phyloP scores from a whole-genome alignment of 2,888 invertebrate genomes.

The Acleris cristana region DNA sequence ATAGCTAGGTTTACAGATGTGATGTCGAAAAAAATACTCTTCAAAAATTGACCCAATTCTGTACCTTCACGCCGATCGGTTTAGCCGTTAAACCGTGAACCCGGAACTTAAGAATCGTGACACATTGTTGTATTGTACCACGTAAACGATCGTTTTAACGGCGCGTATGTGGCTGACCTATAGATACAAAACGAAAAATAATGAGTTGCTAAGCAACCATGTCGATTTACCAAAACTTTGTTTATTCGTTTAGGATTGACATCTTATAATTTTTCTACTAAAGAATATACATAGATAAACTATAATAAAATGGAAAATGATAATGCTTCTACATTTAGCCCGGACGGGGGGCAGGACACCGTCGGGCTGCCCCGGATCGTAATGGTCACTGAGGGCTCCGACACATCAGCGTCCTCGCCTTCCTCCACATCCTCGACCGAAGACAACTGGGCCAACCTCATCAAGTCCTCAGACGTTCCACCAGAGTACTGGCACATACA shows the following conservation, averaged over 20 bases:
- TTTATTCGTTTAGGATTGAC: constrained; percentile 21
- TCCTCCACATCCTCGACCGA: constrained; percentile 84
- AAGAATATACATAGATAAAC: constrained; percentile 34
- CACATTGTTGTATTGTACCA: too few species aligned
- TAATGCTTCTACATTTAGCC: constrained; percentile 72
- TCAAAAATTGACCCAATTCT: too few species aligned
- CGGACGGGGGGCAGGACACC: constrained; percentile 75
- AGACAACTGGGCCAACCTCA: constrained; percentile 86
- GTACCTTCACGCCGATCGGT: too few species aligned
- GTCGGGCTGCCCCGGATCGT: constrained; percentile 83
- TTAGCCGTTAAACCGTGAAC: too few species aligned
- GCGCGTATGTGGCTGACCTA: too few species aligned
- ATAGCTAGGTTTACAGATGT: too few species aligned
- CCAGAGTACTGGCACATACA: constrained; percentile 98
- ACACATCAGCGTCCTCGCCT: constrained; percentile 82
- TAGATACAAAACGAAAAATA: too few species aligned
- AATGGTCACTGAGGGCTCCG: constrained; percentile 84
- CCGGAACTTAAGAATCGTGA: too few species aligned
- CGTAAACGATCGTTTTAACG: too few species aligned
- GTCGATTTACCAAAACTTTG: constrained; percentile 46
- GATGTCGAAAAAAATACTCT: too few species aligned
- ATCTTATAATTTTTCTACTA: constrained; percentile 27
- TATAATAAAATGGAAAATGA: constrained; percentile 56
- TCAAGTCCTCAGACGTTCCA: constrained; percentile 88
- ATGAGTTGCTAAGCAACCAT: too few species aligned